Conservation (phyloP, 2,797 vertebrate species). For the Chanos chanos region DNA sequence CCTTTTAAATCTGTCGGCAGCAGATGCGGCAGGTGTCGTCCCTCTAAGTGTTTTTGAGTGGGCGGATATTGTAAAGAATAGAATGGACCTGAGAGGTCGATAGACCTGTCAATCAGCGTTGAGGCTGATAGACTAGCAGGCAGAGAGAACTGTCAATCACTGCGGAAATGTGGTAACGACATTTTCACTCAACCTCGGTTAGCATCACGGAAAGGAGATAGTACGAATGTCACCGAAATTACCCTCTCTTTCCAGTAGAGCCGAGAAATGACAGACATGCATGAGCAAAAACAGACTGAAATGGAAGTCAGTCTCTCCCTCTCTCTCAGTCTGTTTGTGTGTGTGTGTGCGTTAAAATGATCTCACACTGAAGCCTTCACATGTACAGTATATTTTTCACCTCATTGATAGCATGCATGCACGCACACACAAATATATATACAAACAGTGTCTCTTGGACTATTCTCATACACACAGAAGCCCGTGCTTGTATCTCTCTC, state of each 20-base stretch:
- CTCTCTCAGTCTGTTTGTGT: too few species aligned
- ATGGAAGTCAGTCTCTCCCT: too few species aligned
- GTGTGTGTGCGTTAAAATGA: too few species aligned
- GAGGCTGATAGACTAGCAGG: constrained; percentile 51
- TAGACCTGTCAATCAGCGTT: constrained; percentile 51
- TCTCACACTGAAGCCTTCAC: too few species aligned
- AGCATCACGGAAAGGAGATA: constrained; percentile 32
- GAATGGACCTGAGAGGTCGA: constrained; percentile 46
- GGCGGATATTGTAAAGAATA: constrained; percentile 17
- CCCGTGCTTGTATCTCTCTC: background rate
- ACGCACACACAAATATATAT: background rate
- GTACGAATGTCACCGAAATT: constrained; percentile 7
- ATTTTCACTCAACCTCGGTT: constrained; percentile 36
- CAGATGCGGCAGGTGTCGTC: constrained; percentile 25
- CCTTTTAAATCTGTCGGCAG: constrained; percentile 17
- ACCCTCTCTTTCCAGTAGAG: too few species aligned
- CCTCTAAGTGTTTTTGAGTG: constrained; percentile 42
- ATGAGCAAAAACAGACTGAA: too few species aligned
- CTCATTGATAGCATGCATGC: background rate
- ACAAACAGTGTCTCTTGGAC: background rate
- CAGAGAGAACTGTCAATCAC: constrained; percentile 60
- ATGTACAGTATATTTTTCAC: too few species aligned
- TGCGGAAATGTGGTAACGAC: constrained; percentile 39
- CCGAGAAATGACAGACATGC: too few species aligned
- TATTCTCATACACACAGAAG: background rate